Percentiles rank a stretch among this genome's conserved stretches.
Evolutionary conservation across 2,113 vertebrate species (phyloP).

Genomic region (Corydoras sp.): DNA sequence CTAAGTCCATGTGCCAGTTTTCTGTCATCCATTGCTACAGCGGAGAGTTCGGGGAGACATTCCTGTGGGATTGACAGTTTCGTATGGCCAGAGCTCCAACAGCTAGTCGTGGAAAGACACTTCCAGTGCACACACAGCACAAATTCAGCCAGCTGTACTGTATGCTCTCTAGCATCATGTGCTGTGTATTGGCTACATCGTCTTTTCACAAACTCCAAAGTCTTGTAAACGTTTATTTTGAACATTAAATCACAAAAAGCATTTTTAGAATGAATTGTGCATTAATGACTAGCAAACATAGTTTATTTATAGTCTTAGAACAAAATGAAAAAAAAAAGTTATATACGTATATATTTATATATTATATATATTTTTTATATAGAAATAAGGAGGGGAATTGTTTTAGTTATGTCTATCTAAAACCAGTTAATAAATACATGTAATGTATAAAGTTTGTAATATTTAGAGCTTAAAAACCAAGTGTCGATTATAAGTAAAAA

Average conservation of each 20-base stretch:
- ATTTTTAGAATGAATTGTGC: neutral
- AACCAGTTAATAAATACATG: too few relatives aligned
- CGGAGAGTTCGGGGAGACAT: slow-evolving; percentile 49
- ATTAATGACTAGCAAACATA: neutral
- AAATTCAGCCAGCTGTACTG: slow-evolving; percentile 44
- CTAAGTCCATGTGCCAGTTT: slow-evolving; percentile 38
- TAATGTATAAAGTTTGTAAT: too few relatives aligned
- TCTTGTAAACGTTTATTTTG: neutral
- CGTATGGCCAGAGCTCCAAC: slow-evolving; percentile 41
- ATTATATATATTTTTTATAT: too few relatives aligned
- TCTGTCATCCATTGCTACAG: slow-evolving; percentile 48
- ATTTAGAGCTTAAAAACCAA: too few relatives aligned
- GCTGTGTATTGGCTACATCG: slow-evolving; percentile 11
- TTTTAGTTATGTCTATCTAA: too few relatives aligned
- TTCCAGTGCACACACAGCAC: slow-evolving; percentile 43
- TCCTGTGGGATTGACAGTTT: slow-evolving; percentile 48
- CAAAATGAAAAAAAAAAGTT: neutral
- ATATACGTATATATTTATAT: too few relatives aligned
- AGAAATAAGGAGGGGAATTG: too few relatives aligned
- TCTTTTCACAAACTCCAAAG: slow-evolving; percentile 16
- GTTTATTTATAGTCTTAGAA: neutral
- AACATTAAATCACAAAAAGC: neutral
- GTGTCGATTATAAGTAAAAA: too few relatives aligned
- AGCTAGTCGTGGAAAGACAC: slow-evolving; percentile 41
- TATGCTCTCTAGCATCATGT: slow-evolving; percentile 21